phyloP scores from a whole-genome alignment of 2,888 invertebrate genomes.

The Ophion ventricosus region DNA sequence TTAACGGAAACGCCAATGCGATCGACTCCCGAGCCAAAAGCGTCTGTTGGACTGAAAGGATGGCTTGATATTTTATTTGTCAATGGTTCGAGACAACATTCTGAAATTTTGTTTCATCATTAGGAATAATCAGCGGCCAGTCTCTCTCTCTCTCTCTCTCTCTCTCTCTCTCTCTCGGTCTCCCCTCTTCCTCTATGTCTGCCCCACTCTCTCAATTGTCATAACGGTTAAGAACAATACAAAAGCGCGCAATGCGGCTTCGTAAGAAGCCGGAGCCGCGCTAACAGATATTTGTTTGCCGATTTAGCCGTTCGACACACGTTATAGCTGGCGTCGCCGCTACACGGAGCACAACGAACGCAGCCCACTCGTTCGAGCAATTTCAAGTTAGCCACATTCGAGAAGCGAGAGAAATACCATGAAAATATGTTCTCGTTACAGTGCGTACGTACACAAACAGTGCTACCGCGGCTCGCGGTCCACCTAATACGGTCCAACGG shows the following conservation, averaged over 20 bases:
- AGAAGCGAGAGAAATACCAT: slow-evolving; percentile 33
- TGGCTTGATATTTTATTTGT: neutral
- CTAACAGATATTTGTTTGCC: slow-evolving; percentile 51
- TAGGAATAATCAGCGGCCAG: slow-evolving; percentile 16
- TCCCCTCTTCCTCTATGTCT: too few relatives aligned
- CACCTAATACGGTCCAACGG: neutral
- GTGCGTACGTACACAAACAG: neutral
- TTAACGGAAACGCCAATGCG: neutral
- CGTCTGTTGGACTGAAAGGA: too few relatives aligned
- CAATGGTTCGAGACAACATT: neutral
- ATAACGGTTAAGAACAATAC: slow-evolving; percentile 22
- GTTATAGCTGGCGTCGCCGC: neutral
- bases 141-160: too few relatives aligned
- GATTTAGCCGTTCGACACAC: slow-evolving; percentile 23
- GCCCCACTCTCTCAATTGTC: neutral
- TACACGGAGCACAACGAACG: neutral
- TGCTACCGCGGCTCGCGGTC: neutral
- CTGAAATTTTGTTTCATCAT: slow-evolving; percentile 8
- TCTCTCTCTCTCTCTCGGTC: neutral
- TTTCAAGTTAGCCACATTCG: slow-evolving; percentile 36
- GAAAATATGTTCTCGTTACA: slow-evolving; percentile 38
- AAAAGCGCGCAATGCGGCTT: slow-evolving; percentile 33
- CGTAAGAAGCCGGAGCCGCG: slow-evolving; percentile 24
- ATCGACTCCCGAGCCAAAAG: neutral
- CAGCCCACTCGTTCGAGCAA: slow-evolving; percentile 14